These are phyloP conservation scores for Buphagus erythrorhynchus DNA, from an alignment of 2,797 vertebrate species.

Conservation along the genomic window DNA sequence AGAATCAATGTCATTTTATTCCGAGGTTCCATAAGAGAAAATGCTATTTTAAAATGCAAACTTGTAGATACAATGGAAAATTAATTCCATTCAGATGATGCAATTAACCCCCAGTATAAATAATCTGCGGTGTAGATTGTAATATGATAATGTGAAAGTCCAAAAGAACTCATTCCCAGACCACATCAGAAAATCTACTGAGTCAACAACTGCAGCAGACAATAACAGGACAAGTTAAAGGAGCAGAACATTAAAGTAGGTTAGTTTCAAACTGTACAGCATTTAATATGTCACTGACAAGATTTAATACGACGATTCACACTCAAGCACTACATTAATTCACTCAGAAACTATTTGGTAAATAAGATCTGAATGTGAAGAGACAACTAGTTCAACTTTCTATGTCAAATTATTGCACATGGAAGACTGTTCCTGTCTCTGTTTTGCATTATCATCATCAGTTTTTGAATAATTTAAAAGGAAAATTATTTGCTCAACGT, in stretches of 20 bases:
- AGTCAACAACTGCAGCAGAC: constrained; percentile 74
- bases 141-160: constrained; percentile 75
- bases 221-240: constrained; percentile 60
- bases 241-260: constrained; percentile 56
- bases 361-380: background rate
- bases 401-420: background rate
- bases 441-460: background rate
- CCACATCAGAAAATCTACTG: constrained; percentile 73
- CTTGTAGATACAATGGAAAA: constrained; percentile 66
- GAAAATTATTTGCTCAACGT: background rate
- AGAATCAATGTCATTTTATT: constrained; percentile 49
- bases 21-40: constrained; percentile 51
- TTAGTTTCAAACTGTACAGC: constrained; percentile 54
- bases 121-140: constrained; percentile 69
- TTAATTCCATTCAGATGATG: constrained; percentile 77
- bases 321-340: background rate
- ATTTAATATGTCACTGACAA: constrained; percentile 45
- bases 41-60: constrained; percentile 51
- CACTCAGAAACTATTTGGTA: background rate
- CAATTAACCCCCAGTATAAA: constrained; percentile 75
- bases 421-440: background rate
- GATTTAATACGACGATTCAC: constrained; percentile 44
- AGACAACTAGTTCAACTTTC: background rate
- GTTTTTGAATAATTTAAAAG: background rate
- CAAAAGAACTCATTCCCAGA: constrained; percentile 75